phyloP scores from a whole-genome alignment of 2,113 vertebrate species.

The Leuciscus idus region DNA sequence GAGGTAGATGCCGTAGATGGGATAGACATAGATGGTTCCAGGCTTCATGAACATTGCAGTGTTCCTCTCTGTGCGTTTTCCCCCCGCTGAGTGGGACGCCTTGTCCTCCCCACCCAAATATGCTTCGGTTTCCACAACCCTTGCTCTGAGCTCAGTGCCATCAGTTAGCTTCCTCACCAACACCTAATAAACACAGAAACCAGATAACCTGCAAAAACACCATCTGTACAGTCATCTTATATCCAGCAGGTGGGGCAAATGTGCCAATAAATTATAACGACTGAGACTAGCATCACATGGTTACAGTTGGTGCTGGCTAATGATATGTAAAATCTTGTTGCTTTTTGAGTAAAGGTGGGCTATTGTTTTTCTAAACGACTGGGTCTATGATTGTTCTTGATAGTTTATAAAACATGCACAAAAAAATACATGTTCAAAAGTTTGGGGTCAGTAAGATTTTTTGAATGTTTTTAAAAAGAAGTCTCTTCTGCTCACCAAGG shows the following conservation, averaged over 20 bases:
- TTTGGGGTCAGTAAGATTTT: neutral
- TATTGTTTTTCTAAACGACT: neutral
- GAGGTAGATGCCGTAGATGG: conserved; percentile 93
- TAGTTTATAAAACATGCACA: neutral
- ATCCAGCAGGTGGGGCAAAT: conserved; percentile 49
- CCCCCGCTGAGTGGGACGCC: conserved; percentile 92
- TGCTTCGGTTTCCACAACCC: conserved; percentile 94
- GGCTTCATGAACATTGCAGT: conserved; percentile 95
- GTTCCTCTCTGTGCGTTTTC: conserved; percentile 88
- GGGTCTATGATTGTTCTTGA: neutral
- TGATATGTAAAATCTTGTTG: neutral
- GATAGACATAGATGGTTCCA: conserved; percentile 92
- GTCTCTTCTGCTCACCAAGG: neutral
- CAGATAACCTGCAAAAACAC: neutral
- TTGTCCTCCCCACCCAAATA: conserved; percentile 92
- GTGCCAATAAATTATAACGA: neutral
- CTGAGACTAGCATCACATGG: neutral
- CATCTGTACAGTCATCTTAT: neutral
- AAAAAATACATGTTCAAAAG: neutral
- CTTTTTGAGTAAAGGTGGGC: neutral
- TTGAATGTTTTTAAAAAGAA: neutral
- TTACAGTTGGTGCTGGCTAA: neutral
- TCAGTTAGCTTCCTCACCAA: conserved; percentile 83
- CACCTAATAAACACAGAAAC: conserved; percentile 73
- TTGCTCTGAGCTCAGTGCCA: conserved; percentile 85